Percentiles rank a stretch among this genome's conserved stretches.
phyloP scores from a whole-genome alignment of 2,888 invertebrate genomes.

The Drosophila fulvimacula region DNA sequence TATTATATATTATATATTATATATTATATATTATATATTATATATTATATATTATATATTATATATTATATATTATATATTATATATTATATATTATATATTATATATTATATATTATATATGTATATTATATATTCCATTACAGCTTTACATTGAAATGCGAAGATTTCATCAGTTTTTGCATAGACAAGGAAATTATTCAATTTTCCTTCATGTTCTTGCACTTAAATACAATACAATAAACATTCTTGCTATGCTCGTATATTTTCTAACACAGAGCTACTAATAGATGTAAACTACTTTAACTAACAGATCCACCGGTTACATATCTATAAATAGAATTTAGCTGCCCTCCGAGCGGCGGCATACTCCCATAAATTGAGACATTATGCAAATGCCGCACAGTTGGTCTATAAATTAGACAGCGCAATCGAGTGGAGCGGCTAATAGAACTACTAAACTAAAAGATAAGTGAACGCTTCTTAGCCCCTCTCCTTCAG shows the following conservation, averaged over 20 bases:
- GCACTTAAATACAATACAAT: neutral
- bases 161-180: neutral
- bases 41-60: too few relatives aligned
- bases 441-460: conserved; percentile 15
- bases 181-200: neutral
- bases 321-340: conserved; percentile 1
- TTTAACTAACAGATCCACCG: neutral
- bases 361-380: conserved; percentile 7
- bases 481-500: neutral
- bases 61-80: too few relatives aligned
- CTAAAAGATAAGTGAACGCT: conserved; percentile 7
- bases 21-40: too few relatives aligned
- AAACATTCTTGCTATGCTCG: neutral
- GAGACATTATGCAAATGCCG: conserved; percentile 35
- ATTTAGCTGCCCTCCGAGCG: neutral
- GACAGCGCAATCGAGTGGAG: conserved; percentile 15
- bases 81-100: neutral
- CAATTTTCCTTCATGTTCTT: too few relatives aligned
- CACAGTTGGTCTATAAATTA: conserved; percentile 15
- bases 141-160: neutral
- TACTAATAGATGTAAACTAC: neutral
- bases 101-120: too few relatives aligned
- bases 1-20: too few relatives aligned
- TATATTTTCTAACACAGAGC: neutral
- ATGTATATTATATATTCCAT: too few relatives aligned